Conservation (phyloP, 2,888 invertebrate genomes). For the Mimas tiliae region DNA sequence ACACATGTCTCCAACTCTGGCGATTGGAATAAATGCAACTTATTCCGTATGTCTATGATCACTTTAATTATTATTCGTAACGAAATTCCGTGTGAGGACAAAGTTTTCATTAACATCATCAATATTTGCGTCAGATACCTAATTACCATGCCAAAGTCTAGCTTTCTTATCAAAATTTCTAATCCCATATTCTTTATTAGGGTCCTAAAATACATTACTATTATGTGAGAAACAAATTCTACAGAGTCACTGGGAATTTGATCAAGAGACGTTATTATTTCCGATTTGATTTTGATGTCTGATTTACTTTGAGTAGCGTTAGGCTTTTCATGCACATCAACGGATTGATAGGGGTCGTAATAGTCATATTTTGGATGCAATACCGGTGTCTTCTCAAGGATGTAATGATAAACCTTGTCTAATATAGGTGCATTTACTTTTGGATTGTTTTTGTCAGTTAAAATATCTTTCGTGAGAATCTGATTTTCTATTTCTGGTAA, state of each 20-base stretch:
- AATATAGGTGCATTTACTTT: background rate
- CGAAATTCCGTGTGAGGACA: background rate
- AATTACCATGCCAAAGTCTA: background rate
- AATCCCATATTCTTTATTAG: background rate
- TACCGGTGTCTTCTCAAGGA: background rate
- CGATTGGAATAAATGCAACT: background rate
- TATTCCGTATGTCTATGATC: background rate
- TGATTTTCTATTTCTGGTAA: background rate
- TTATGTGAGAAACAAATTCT: background rate
- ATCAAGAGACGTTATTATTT: background rate
- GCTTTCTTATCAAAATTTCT: background rate
- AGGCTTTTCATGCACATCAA: background rate
- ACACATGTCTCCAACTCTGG: background rate
- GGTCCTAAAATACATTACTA: background rate
- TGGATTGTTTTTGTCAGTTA: background rate
- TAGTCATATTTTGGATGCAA: background rate
- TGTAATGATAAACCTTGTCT: background rate
- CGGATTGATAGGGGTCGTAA: background rate
- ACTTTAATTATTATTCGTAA: background rate
- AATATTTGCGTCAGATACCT: background rate
- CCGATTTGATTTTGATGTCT: too few relatives aligned
- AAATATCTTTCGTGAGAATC: background rate
- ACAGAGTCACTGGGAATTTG: background rate
- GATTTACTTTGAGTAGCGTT: background rate
- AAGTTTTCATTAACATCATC: background rate